Evolutionary conservation across 2,888 invertebrate genomes (phyloP), one percentile per base, ranked within the genome.

Genomic region (Cyaniris semiargus): DNA sequence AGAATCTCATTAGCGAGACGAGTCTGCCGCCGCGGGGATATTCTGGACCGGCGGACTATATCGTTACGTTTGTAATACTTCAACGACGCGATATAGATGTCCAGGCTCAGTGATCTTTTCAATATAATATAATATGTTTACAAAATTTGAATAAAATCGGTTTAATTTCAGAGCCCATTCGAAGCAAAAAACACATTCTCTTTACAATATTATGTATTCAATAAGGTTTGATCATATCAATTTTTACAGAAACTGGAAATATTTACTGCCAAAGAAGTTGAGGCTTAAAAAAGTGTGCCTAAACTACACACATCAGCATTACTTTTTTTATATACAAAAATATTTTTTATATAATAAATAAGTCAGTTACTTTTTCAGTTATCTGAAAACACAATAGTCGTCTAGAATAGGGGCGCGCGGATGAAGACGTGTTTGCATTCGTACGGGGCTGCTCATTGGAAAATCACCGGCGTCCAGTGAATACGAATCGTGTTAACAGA

Each of bases 1-100:
- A 93, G 93, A 93, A 93, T 92, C 92, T 93, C 92, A 93, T 93
- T 93, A 93, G 88, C 88, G 86, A 89, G 90, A 87, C 88, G 86
- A 80, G 85, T 84, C 84, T 84, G 85, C 85, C 85, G 85, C 86
- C 70, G 79, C 56, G 80, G 84, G 78, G 56, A 79, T 90, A 91
- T 90, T 91, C 90, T 88, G 84, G 53, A 60, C 21, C 75, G 21
- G 15, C 6, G 21, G 8, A 48, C 15, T 7, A 27, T 74, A 27
- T 74, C 74, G 21, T 27, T 10, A 23, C 60, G 23, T 10, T 60
- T 60, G 21, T 53, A 3, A 44, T 44, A 44, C 10, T 53, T 2
- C 3, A 15, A 48, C 15, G 15, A 48, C n/a, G 15, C 48, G 48
- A 48, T 15, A 15, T 15, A 48, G 48, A 44, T 44, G 44, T 34